phyloP scores from a whole-genome alignment of 2,888 invertebrate genomes.

The Caenorhabditis sp. region DNA sequence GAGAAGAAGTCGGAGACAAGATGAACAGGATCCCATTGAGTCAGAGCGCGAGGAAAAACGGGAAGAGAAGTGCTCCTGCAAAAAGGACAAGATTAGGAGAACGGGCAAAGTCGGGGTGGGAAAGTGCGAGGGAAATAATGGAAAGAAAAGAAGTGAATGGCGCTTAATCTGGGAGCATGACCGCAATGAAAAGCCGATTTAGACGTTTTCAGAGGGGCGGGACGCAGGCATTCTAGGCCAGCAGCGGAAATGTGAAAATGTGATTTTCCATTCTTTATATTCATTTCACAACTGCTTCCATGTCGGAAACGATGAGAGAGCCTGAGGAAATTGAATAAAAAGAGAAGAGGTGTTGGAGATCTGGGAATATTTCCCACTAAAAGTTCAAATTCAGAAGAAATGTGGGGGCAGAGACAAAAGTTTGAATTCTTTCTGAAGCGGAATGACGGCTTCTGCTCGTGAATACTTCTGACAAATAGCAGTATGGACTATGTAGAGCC shows the following conservation, averaged over 20 bases:
- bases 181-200: neutral
- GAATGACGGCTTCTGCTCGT: too few species aligned
- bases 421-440: too few species aligned
- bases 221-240: neutral
- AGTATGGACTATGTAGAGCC: too few species aligned
- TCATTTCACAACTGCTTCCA: too few species aligned
- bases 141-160: neutral
- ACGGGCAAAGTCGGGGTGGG: neutral
- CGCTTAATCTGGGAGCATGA: conserved; percentile 15
- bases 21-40: conserved; percentile 68
- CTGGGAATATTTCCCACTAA: too few species aligned
- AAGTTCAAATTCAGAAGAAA: too few species aligned
- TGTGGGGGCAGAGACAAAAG: too few species aligned
- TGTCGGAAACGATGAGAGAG: neutral
- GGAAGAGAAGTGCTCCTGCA: neutral
- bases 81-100: conserved; percentile 15
- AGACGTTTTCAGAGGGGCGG: conserved; percentile 3
- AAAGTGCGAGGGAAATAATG: neutral
- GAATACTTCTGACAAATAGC: too few species aligned
- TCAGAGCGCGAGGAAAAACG: neutral
- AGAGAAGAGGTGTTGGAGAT: too few species aligned
- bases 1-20: conserved; percentile 66
- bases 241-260: neutral
- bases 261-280: too few species aligned
- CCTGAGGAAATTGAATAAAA: conserved; percentile 4